phyloP scores from a whole-genome alignment of 2,797 vertebrate species.

The Kryptopterus vitreolus region DNA sequence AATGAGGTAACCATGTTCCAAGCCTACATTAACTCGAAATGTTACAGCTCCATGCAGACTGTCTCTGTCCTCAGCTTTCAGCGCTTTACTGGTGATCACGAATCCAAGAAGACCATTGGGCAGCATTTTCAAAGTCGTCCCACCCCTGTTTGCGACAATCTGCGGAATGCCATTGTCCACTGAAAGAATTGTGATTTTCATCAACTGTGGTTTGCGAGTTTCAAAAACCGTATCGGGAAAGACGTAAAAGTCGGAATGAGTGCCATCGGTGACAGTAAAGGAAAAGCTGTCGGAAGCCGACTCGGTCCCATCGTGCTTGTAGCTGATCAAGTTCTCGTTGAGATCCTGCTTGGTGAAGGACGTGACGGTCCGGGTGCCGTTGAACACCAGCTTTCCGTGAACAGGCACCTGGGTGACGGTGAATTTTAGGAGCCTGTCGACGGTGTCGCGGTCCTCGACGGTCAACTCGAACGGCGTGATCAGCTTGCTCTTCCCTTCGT shows the following conservation, averaged over 20 bases:
- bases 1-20: constrained; percentile 88
- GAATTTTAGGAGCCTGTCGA: constrained; percentile 84
- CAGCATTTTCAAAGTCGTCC: constrained; percentile 79
- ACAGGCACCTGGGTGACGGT: constrained; percentile 86
- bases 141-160: constrained; percentile 88
- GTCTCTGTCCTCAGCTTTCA: constrained; percentile 91
- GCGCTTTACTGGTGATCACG: constrained; percentile 87
- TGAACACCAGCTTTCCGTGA: constrained; percentile 87
- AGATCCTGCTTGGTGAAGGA: constrained; percentile 93
- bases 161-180: constrained; percentile 89
- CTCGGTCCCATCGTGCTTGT: constrained; percentile 90
- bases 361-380: constrained; percentile 76
- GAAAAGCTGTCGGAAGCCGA: constrained; percentile 89
- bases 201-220: constrained; percentile 85
- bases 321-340: constrained; percentile 94
- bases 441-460: constrained; percentile 90
- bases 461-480: constrained; percentile 96
- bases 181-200: constrained; percentile 84
- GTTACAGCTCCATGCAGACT: constrained; percentile 78
- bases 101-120: constrained; percentile 85
- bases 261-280: constrained; percentile 92
- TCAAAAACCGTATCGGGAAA: constrained; percentile 91
- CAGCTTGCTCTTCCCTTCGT: constrained; percentile 86
- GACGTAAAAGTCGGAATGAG: constrained; percentile 90
- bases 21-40: constrained; percentile 80